Evolutionary conservation across 2,888 invertebrate species (phyloP), one percentile per base, ranked within the genome.

Genomic region (Polylopha cassiicola): DNA sequence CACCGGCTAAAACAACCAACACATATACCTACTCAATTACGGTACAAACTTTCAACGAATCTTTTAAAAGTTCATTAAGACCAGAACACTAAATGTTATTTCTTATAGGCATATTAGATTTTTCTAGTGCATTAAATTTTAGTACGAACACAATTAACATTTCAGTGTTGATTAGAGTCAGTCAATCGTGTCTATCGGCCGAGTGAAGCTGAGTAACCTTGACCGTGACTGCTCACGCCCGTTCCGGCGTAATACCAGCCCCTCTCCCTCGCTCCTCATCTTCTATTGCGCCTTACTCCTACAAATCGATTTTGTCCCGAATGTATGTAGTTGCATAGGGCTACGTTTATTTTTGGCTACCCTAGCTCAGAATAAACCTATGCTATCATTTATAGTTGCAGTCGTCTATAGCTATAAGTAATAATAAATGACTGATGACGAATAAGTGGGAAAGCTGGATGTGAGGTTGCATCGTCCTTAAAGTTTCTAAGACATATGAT

Each of bases 1-100:
- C 82, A 74, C 55, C 61, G 47, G 65, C 69, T 73, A 72, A 77
- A 76, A 79, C 71, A 70, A 70, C 78, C 78, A 73, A 76, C 70
- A 74, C 78, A 73, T 72, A 53, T 68, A 53, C 51, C 57, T 55
- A 65, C 56, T 48, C 44, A 49, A 53, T 54, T 52, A 33, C 36
- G 50, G 32, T 42, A 11, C 39, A 34, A 13, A 27, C 5, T 41
- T 26, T 26, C 42, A 31, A 46, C 20, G 16, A n/a, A n/a, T n/a
- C n/a, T n/a, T n/a, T n/a, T n/a, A n/a, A n/a, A n/a, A n/a, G n/a
- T n/a, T n/a, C n/a, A n/a, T n/a, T n/a, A n/a, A n/a, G n/a, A n/a
- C n/a, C n/a, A n/a, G n/a, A n/a, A n/a, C n/a, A n/a, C n/a, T n/a
- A n/a, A n/a, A n/a, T n/a, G n/a, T n/a, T n/a, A n/a, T n/a, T n/a